Percentiles rank a stretch among this genome's conserved stretches.
phyloP scores from a whole-genome alignment of 2,888 invertebrate genomes.

The Axea sp. region DNA sequence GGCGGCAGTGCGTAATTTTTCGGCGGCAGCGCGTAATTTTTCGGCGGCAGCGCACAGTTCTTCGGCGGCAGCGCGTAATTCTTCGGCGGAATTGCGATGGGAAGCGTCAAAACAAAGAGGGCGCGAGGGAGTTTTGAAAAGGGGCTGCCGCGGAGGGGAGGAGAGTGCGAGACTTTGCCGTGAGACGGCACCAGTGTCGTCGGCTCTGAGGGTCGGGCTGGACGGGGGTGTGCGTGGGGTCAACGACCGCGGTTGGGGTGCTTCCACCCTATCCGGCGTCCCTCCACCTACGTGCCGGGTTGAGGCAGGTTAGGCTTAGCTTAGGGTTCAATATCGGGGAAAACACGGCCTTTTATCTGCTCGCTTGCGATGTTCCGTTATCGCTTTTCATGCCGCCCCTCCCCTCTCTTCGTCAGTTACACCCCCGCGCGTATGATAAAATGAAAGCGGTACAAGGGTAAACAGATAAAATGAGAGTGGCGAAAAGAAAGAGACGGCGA shows the following conservation, averaged over 20 bases:
- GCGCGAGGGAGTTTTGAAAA: conserved; percentile 67
- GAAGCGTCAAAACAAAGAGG: conserved; percentile 59
- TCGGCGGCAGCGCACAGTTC: too few relatives aligned
- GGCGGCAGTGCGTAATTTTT: too few relatives aligned
- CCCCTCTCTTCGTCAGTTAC: not conserved
- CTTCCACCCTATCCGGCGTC: conserved; percentile 71
- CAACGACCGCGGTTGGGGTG: conserved; percentile 77
- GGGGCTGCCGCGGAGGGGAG: conserved; percentile 66
- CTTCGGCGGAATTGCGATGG: conserved; percentile 13
- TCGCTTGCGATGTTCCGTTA: conserved; percentile 66
- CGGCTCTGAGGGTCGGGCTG: conserved; percentile 76
- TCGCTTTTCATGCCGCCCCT: conserved; percentile 50
- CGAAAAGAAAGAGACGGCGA: conserved; percentile 9
- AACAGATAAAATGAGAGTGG: conserved; percentile 39
- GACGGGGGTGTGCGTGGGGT: conserved; percentile 76
- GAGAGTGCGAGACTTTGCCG: conserved; percentile 75
- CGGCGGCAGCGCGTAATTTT: too few relatives aligned
- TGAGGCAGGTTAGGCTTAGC: conserved; percentile 78
- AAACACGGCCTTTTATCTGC: conserved; percentile 76
- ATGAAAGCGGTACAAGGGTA: conserved; percentile 42
- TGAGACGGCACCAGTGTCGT: conserved; percentile 77
- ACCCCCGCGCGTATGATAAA: conserved; percentile 17
- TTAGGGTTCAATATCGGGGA: conserved; percentile 76
- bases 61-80: too few relatives aligned
- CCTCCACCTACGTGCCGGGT: conserved; percentile 69